Conservation (phyloP, 2,113 vertebrate genomes). For the Sphyrna mokarran region DNA sequence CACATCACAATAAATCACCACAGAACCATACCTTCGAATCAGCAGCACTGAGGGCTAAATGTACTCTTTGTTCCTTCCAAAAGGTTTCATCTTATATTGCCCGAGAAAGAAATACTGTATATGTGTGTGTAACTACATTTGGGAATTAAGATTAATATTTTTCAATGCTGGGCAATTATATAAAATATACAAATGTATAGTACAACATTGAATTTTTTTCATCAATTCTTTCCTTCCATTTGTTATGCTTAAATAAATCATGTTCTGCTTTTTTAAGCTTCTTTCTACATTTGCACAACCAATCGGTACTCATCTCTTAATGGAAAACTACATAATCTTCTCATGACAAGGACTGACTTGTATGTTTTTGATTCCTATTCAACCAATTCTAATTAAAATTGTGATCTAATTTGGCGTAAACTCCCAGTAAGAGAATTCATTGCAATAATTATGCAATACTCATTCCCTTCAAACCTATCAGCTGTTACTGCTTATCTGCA, state of each 20-base stretch:
- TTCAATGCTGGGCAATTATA: background rate
- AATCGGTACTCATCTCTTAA: background rate
- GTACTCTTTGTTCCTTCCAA: background rate
- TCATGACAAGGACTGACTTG: background rate
- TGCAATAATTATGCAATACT: background rate
- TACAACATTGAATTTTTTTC: background rate
- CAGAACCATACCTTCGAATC: background rate
- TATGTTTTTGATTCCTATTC: background rate
- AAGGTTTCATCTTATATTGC: background rate
- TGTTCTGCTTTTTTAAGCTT: background rate
- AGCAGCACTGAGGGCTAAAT: background rate
- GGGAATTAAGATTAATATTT: background rate
- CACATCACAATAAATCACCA: background rate
- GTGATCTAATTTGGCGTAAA: background rate
- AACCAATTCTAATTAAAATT: background rate
- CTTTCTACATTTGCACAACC: background rate
- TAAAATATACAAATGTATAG: background rate
- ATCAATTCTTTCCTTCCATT: background rate
- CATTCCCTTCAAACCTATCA: background rate
- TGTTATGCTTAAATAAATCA: background rate
- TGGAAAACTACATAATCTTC: background rate
- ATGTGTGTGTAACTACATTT: background rate
- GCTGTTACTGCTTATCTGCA: background rate
- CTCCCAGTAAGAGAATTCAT: background rate
- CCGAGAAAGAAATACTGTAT: background rate